phyloP scores from a whole-genome alignment of 53 echinoderm and acorn worm species.

The Antedon mediterranea region DNA sequence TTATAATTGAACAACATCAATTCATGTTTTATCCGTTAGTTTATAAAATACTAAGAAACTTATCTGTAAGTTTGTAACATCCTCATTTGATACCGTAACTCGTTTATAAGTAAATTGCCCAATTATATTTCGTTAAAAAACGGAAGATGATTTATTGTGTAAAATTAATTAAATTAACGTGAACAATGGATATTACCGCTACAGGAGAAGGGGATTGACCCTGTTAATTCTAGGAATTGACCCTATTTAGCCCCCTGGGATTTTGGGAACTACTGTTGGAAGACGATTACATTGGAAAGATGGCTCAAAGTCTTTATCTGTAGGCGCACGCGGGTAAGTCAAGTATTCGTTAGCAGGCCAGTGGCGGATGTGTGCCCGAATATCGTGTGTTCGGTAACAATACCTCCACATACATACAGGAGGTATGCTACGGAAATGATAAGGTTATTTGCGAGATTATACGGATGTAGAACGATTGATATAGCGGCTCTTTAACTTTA shows the following conservation, averaged over 20 bases:
- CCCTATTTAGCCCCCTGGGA: not conserved
- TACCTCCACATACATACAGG: not conserved
- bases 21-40: too few species aligned
- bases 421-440: not conserved
- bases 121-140: not conserved
- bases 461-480: not conserved
- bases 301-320: not conserved
- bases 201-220: too few species aligned
- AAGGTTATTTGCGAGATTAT: not conserved
- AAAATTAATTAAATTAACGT: not conserved
- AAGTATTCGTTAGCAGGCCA: not conserved
- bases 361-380: not conserved
- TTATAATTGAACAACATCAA: not conserved
- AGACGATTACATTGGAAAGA: not conserved
- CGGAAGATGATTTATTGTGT: not conserved
- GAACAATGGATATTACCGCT: not conserved
- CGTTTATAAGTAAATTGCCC: not conserved
- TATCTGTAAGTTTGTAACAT: too few species aligned
- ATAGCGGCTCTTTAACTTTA: not conserved
- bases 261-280: not conserved
- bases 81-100: not conserved
- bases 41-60: too few species aligned
- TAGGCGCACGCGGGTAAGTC: not conserved
- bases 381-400: not conserved
- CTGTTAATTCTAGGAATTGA: too few species aligned